A percentile compares a stretch with the other conserved stretches of the same genome.
These are phyloP conservation scores for Xenotilapia caudafasciata DNA, from an alignment of 2,113 vertebrate species.

Conservation along the genomic window DNA sequence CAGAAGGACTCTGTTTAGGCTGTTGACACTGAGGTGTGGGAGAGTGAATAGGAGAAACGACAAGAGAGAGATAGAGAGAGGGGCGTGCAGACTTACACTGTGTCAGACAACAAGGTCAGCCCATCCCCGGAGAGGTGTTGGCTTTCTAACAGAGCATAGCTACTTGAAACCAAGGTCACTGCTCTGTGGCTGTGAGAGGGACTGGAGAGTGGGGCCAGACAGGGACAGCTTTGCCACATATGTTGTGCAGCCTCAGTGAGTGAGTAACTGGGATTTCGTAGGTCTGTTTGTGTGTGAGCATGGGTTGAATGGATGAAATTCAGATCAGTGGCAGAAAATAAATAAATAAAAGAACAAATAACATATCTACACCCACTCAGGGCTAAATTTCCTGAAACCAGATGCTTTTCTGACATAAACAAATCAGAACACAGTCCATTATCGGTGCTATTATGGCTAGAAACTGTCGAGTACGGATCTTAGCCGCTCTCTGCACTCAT, in stretches of 20 bases:
- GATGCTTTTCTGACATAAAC: slow-evolving; percentile 49
- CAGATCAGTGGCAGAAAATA: slow-evolving; percentile 8
- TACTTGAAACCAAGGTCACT: slow-evolving; percentile 75
- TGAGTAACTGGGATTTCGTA: not conserved
- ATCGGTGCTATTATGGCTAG: slow-evolving; percentile 35
- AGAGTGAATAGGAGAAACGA: not conserved
- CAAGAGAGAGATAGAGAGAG: slow-evolving; percentile 12
- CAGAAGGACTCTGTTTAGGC: slow-evolving; percentile 1
- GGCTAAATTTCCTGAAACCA: slow-evolving; percentile 53
- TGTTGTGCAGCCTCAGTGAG: not conserved
- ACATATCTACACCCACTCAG: slow-evolving; percentile 22
- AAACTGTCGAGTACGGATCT: slow-evolving; percentile 30
- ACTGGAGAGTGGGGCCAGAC: slow-evolving; percentile 35
- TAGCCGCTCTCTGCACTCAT: not conserved
- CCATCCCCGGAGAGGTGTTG: slow-evolving; percentile 73
- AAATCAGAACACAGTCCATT: slow-evolving; percentile 52
- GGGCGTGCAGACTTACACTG: slow-evolving; percentile 52
- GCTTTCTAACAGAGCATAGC: slow-evolving; percentile 70
- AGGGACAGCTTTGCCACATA: slow-evolving; percentile 29
- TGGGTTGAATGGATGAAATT: slow-evolving; percentile 1
- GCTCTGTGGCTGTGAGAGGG: slow-evolving; percentile 48
- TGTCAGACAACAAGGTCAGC: slow-evolving; percentile 71
- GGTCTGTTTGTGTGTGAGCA: not conserved
- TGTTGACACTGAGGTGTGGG: not conserved
- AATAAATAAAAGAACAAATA: not conserved